phyloP scores from a whole-genome alignment of 2,888 invertebrate genomes.

The Amphipoea oculea region DNA sequence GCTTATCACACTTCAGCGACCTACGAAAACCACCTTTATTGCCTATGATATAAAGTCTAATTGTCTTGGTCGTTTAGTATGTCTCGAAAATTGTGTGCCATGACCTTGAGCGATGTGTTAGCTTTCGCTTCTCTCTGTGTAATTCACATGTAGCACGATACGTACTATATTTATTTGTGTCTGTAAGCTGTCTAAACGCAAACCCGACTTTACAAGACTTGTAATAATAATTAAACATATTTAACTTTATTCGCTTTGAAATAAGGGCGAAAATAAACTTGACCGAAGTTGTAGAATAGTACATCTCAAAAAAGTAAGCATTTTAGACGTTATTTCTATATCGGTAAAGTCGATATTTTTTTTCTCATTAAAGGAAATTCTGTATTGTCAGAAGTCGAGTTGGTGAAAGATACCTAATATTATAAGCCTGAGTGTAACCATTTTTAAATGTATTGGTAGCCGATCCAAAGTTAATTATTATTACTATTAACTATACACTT shows the following conservation, averaged over 20 bases:
- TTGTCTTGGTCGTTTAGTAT: not conserved
- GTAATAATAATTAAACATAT: not conserved
- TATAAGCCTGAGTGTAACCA: constrained; percentile 13
- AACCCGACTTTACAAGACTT: not conserved
- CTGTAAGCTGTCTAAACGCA: not conserved
- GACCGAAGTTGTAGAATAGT: not conserved
- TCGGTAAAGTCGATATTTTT: not conserved
- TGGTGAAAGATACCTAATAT: constrained; percentile 7
- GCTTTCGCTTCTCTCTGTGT: constrained; percentile 31
- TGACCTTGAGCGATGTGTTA: constrained; percentile 42
- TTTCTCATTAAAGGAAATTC: not conserved
- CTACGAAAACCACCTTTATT: not conserved
- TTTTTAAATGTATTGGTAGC: constrained; percentile 21
- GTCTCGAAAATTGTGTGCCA: constrained; percentile 51
- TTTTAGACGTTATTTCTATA: not conserved
- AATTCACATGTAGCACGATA: constrained; percentile 24
- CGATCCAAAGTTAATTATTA: constrained; percentile 22
- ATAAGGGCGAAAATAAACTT: constrained; percentile 1
- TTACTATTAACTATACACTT: constrained; percentile 15
- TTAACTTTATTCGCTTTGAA: not conserved
- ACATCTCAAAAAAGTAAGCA: not conserved
- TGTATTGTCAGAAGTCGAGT: not conserved
- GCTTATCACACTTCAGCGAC: not conserved
- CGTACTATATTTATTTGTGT: constrained; percentile 11
- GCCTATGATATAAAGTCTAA: not conserved